These are phyloP conservation scores for Atta colombica DNA, from an alignment of 1,140 invertebrate species.

Conservation along the genomic window DNA sequence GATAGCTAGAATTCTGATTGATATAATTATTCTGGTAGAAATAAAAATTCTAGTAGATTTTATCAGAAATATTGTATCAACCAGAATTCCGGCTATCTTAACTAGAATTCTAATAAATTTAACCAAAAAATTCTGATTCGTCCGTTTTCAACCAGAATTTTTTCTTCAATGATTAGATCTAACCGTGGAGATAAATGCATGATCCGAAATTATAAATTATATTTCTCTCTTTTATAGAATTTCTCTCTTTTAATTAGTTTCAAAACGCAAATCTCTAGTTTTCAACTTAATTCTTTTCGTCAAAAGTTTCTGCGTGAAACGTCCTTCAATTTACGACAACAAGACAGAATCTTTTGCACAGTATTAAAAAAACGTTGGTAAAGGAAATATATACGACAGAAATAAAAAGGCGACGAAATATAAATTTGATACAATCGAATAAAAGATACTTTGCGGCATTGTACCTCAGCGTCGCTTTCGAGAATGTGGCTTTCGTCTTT, in stretches of 20 bases:
- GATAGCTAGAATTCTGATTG: too few relatives aligned
- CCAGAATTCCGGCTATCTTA: too few relatives aligned
- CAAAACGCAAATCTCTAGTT: neutral
- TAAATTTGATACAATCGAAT: slow-evolving; percentile 31
- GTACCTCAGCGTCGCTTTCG: neutral
- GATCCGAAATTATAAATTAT: too few relatives aligned
- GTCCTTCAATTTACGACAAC: neutral
- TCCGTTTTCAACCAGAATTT: too few relatives aligned
- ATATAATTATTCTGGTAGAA: too few relatives aligned
- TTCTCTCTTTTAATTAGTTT: neutral
- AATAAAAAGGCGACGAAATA: neutral
- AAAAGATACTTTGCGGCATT: neutral
- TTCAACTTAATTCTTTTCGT: neutral
- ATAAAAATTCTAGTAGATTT: too few relatives aligned
- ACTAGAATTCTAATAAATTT: too few relatives aligned
- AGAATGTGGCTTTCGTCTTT: slow-evolving; percentile 26
- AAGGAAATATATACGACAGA: neutral
- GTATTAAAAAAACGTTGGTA: neutral
- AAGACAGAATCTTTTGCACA: neutral
- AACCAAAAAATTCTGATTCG: too few relatives aligned
- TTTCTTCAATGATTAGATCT: too few relatives aligned
- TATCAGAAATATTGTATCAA: too few relatives aligned
- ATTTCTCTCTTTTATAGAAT: neutral
- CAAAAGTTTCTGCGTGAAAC: neutral
- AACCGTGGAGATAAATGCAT: neutral